Evolutionary conservation across 2,888 invertebrate genomes (phyloP), one percentile per base, ranked within the genome.

Genomic region (Mythimna impura): DNA sequence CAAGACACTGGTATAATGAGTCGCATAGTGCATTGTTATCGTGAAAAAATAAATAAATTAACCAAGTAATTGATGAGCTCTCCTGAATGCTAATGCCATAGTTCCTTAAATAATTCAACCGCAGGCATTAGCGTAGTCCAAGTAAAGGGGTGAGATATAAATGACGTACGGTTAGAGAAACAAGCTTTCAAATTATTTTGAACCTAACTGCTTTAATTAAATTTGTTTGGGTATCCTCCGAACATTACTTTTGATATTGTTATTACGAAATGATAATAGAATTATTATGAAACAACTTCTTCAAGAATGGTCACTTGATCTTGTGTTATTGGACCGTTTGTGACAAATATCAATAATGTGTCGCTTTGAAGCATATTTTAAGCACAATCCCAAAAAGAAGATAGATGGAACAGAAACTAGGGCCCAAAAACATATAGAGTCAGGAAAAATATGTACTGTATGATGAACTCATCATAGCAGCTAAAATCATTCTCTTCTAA

Each of bases 171-270:
- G 52, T 54, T 52, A 66, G 25, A 71, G 82, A 66, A 55, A 62
- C 73, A 34, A 60, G 36, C 62, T 63, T 47, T 66, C 66, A 57
- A 73, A 71, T 82, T 78, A 82, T 60, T 74, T 71, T 25, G 50
- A 67, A 71, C 17, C 60, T 67, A 78, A 68, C 65, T 63, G 71
- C 64, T 66, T 65, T 82, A 78, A 70, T 80, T 73, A 68, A 73
- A 73, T 67, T 65, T 55, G 73, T 78, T 78, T 34, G 66, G 65
- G 52, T 60, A 47, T 60, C 70, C 82, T 73, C 55, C 54, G 40
- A 58, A 30, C 8, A 64, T 69, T 66, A 62, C 43, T 22, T 43
- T 14, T 30, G 17, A 58, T 79, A 63, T 66, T 63, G 52, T 58
- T 66, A 52, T 52, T 25, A 52, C 40, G 9, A 22, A 43, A 71